Evolutionary conservation across 92 coral and sea anemone genomes (phyloP), one percentile per base, ranked within the genome.

Genomic region (Porites cylindrica): DNA sequence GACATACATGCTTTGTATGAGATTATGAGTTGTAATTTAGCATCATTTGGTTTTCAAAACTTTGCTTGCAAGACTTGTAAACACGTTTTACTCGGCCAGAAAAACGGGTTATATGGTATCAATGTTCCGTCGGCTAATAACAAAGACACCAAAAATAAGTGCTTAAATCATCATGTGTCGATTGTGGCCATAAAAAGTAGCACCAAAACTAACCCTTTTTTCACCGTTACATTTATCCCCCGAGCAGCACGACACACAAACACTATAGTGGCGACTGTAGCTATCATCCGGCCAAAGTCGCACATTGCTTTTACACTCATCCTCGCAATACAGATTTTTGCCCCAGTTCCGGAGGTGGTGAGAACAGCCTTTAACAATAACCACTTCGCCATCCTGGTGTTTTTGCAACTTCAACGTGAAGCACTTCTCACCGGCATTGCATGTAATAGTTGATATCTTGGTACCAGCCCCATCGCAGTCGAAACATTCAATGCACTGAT

Each of bases 211-310:
- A 21, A 75, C 63, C n/a, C 16, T 56, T 56, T 56, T 59, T 2
- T 56, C 1, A 6, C 17, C 69, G 58, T 90, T 90, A 85, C 93
- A 90, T 69, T 85, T 90, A 53, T 90, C 66, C 29, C 93, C 93
- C 7, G 56, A 9, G 73, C 93, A 90, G 53, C 93, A 90, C 24
- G 93, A 85, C 51, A 78, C 93, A 74, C 93, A 90, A 5, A 90
- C 90, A 52, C 86, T 90, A 59, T 66, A 67, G 68, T 90, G 70
- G 20, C 59, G 8, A 29, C 32, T 29, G 32, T 29, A 29, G 32
- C 50, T 12, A 17, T 73, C 32, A 6, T 80, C 66, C 7, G 86
- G 61, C 17, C 68, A 65, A 72, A 85, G 18, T 6, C 8, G 52
- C 24, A 90, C 93, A 11, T 85, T 65, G 65, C 43, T 90, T 78